Evolutionary conservation across 2,113 vertebrate species (phyloP).

Genomic region (Machaerirhynchus nigripectus): DNA sequence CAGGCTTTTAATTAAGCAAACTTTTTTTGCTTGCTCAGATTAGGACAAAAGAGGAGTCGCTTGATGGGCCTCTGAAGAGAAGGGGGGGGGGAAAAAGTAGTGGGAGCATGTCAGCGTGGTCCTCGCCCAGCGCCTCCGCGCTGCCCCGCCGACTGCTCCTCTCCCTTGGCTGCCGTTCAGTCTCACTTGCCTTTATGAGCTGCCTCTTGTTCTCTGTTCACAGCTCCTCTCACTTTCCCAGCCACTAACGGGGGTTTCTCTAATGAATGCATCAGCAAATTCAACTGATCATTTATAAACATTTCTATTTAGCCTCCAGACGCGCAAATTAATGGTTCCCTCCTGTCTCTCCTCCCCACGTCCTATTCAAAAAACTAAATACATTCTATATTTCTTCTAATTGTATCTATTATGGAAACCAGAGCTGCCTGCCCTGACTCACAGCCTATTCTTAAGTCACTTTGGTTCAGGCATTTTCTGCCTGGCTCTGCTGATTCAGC

Average conservation of each 20-base stretch:
- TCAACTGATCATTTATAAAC: constrained; percentile 59
- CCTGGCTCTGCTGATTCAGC: constrained; percentile 19
- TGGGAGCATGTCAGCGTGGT: constrained; percentile 27
- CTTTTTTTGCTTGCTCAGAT: constrained; percentile 53
- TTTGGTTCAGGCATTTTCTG: constrained; percentile 29
- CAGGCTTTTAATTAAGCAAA: constrained; percentile 71
- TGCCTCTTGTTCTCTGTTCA: constrained; percentile 61
- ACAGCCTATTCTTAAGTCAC: constrained; percentile 36
- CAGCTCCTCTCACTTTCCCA: constrained; percentile 57
- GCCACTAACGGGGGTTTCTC: constrained; percentile 10
- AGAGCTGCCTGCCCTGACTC: constrained; percentile 21
- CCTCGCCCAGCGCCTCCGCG: constrained; percentile 15
- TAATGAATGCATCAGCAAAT: constrained; percentile 63
- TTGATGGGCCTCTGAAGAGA: constrained; percentile 28
- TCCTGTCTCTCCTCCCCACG: not conserved
- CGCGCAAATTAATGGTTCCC: not conserved
- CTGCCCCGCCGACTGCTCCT: constrained; percentile 43
- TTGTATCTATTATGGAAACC: constrained; percentile 46
- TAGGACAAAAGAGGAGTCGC: constrained; percentile 56
- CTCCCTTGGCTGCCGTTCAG: constrained; percentile 74
- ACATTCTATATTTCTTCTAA: constrained; percentile 24
- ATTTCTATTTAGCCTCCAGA: constrained; percentile 46
- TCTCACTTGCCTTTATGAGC: constrained; percentile 68
- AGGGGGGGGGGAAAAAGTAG: not conserved
- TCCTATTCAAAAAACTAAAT: constrained; percentile 19